Evolutionary conservation across 2,888 invertebrate genomes (phyloP).

Genomic region (Rhamphomyia laevipes): DNA sequence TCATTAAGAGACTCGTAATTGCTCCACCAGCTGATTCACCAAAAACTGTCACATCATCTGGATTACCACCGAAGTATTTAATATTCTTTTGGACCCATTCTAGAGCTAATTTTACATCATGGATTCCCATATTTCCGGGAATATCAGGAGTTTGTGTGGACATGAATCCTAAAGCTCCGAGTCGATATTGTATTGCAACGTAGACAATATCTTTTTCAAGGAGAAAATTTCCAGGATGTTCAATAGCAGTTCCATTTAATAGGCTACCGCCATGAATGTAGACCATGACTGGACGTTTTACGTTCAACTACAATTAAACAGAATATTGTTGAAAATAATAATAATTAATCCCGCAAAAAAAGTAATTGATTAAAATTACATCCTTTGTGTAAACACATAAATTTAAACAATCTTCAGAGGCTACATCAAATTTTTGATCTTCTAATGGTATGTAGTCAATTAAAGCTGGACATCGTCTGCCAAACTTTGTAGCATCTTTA

Average conservation of each 20-base stretch:
- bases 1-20: conserved; percentile 36
- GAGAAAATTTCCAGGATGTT: conserved; percentile 35
- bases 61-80: conserved; percentile 41
- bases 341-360: neutral
- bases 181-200: conserved; percentile 40
- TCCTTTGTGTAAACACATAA: conserved; percentile 33
- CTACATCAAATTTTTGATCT: conserved; percentile 22
- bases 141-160: conserved; percentile 38
- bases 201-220: conserved; percentile 40
- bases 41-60: conserved; percentile 39
- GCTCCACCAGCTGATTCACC: conserved; percentile 44
- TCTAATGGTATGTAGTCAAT: conserved; percentile 18
- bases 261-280: conserved; percentile 39
- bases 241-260: conserved; percentile 30
- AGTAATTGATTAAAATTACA: conserved; percentile 19
- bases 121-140: conserved; percentile 43
- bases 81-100: conserved; percentile 43
- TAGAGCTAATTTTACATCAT: conserved; percentile 40
- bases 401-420: conserved; percentile 34
- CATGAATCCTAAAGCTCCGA: conserved; percentile 43
- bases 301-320: conserved; percentile 21
- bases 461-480: conserved; percentile 30
- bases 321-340: neutral
- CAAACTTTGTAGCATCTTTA: conserved; percentile 26
- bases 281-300: conserved; percentile 35